Evolutionary conservation across 2,888 invertebrate genomes (phyloP), one percentile per base, ranked within the genome.

Genomic region (Drosophila algonquin): DNA sequence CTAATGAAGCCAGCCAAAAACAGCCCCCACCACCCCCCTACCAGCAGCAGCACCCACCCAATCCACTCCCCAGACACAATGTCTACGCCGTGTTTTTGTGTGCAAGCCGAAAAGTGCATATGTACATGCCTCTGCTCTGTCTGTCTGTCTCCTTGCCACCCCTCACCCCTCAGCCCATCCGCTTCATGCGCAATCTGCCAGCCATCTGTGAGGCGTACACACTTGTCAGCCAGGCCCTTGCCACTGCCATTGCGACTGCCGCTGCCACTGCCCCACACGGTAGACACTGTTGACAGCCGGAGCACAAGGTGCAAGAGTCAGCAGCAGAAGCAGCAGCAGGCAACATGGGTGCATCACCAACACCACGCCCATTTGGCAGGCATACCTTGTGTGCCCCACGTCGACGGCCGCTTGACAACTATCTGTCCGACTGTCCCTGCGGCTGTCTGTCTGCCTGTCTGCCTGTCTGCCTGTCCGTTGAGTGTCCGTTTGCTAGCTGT

Each of bases 1-100:
- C 84, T 81, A 82, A 84, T 84, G 85, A 82, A 82, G 82, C 80
- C 82, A 81, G 73, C 85, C 80, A 80, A 84, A 82, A 73, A 72
- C 72, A 63, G 30, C 30, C 8, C 1, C 8, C 30, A 21, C 21
- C 21, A 21, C 30, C 7, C 7, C 27, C 1, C 27, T 7, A 27
- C 8, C 8, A 24, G 57, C 24, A 21, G 30, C 14, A 16, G 21
- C 3, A 7, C 3, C 24, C 40, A 0, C 14, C 40, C 14, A 14
- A 14, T 40, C 10, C 24, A 5, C 47, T 24, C 35, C 55, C 63
- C 63, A 73, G 70, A 65, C 71, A 70, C 73, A 64, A 55, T 73
- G 81, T 70, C 81, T 79, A 74, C 79, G 71, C 40, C 54, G 46
- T 70, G 70, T 69, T 70, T 70, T 70, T 70, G 61, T 72, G 63